phyloP scores from a whole-genome alignment of 1,140 invertebrate species.

The Calephelis nemesis region DNA sequence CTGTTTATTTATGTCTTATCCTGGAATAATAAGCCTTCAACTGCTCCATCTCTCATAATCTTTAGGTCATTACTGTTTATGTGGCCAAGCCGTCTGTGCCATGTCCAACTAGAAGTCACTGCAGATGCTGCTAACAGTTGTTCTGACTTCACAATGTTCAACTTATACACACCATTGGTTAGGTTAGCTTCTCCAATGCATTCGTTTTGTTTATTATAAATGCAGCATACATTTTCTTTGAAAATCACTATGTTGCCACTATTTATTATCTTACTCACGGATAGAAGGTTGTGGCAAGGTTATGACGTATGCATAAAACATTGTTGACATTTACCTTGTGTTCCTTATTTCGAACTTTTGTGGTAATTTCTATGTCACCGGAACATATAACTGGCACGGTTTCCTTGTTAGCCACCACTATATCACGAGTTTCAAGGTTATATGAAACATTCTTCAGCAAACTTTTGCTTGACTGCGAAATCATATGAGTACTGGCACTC shows the following conservation, averaged over 20 bases:
- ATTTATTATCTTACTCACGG: conserved; percentile 21
- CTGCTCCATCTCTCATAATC: too few species aligned
- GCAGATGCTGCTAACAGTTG: too few species aligned
- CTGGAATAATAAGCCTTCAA: too few species aligned
- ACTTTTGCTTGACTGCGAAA: conserved; percentile 23
- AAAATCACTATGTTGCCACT: conserved; percentile 23
- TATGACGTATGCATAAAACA: too few species aligned
- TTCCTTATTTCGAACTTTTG: conserved; percentile 23
- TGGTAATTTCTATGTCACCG: conserved; percentile 24
- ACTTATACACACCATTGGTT: too few species aligned
- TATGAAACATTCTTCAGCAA: conserved; percentile 24
- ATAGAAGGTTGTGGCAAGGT: neutral
- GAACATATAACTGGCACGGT: conserved; percentile 25
- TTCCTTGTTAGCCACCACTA: conserved; percentile 23
- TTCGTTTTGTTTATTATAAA: conserved; percentile 8
- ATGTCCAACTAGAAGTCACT: too few species aligned
- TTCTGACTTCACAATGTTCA: too few species aligned
- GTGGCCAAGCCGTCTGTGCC: too few species aligned
- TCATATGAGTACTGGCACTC: conserved; percentile 22
- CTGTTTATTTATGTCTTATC: too few species aligned
- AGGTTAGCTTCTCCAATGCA: too few species aligned
- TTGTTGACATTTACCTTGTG: conserved; percentile 20
- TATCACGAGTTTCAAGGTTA: conserved; percentile 22
- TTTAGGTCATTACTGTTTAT: too few species aligned
- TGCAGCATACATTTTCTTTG: neutral